Evolutionary conservation across 1,140 invertebrate genomes (phyloP).

Genomic region (Drosophila nikananu): DNA sequence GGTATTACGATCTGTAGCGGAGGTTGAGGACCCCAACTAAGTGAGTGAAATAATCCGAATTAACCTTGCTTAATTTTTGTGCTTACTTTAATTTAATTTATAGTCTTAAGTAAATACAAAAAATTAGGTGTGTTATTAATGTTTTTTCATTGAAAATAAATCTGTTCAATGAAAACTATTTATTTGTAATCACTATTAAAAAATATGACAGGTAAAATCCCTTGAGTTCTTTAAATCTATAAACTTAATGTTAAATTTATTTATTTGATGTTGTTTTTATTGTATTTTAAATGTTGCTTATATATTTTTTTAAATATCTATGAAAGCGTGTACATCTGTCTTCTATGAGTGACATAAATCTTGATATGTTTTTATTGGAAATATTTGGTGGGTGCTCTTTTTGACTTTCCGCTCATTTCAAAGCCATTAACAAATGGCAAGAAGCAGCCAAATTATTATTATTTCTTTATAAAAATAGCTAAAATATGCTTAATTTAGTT

Average conservation of each 20-base stretch:
- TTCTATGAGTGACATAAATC: slow-evolving; percentile 16
- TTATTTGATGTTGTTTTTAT: no score
- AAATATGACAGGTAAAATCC: background rate
- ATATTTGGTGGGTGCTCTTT: slow-evolving; percentile 20
- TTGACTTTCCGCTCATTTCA: slow-evolving; percentile 61
- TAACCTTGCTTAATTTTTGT: background rate
- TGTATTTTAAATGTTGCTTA: no score
- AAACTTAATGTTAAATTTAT: no score
- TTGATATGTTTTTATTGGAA: slow-evolving; percentile 19
- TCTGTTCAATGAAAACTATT: background rate
- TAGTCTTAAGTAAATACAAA: no score
- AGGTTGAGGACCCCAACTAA: slow-evolving; percentile 2
- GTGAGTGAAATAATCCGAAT: background rate
- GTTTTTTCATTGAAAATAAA: background rate
- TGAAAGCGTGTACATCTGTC: slow-evolving; percentile 1
- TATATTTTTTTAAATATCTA: background rate
- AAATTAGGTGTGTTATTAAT: no score
- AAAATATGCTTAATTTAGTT: slow-evolving; percentile 83
- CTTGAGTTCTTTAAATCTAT: background rate
- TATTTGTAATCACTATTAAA: background rate
- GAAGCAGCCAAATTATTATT: slow-evolving; percentile 74
- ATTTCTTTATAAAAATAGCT: slow-evolving; percentile 76
- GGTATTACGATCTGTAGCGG: background rate
- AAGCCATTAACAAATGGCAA: slow-evolving; percentile 81
- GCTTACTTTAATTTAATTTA: background rate